Evolutionary conservation across 2,113 vertebrate genomes (phyloP).

Genomic region (Burhinus bistriatus): DNA sequence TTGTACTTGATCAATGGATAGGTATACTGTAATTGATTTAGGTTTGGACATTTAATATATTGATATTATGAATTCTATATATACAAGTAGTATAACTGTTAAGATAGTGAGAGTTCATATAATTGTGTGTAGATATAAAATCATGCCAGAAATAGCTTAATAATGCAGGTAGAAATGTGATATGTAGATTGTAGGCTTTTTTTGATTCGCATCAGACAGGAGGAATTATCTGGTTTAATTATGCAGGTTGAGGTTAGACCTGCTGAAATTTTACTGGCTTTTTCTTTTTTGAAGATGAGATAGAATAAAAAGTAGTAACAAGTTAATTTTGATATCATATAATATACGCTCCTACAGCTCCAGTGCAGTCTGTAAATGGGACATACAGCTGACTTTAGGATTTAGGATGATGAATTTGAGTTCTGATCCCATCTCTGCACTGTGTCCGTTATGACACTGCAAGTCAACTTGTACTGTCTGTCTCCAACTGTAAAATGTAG

Average conservation of each 20-base stretch:
- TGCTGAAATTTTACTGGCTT: neutral
- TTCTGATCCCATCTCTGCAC: neutral
- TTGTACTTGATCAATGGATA: neutral
- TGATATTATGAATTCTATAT: neutral
- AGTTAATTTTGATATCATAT: neutral
- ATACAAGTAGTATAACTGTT: neutral
- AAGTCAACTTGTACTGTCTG: neutral
- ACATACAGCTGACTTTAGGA: neutral
- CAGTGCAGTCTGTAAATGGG: neutral
- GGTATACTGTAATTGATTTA: neutral
- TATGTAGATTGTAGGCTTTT: neutral
- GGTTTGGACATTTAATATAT: neutral
- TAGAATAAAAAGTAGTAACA: neutral
- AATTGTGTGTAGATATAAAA: neutral
- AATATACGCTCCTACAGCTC: neutral
- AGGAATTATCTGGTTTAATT: neutral
- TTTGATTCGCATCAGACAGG: neutral
- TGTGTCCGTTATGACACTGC: neutral
- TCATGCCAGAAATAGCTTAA: neutral
- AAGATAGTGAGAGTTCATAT: neutral
- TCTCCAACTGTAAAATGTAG: neutral
- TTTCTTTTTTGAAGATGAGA: neutral
- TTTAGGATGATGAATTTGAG: neutral
- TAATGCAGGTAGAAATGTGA: neutral
- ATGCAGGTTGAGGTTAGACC: neutral